phyloP scores from a whole-genome alignment of 2,797 vertebrate species.

The Microhierax caerulescens region DNA sequence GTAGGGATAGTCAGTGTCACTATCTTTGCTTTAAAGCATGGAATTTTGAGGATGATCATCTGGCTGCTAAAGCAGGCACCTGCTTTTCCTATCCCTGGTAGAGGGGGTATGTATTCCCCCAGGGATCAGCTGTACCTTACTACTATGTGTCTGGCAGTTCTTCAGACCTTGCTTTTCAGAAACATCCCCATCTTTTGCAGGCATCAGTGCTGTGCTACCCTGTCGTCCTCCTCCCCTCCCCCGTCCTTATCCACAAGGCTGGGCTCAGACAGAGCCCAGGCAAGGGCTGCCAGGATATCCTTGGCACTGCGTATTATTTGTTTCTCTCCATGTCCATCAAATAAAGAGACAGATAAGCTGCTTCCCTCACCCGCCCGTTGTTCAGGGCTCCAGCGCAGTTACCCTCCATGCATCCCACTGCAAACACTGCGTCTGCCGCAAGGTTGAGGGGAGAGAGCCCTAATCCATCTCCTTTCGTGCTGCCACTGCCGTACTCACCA shows the following conservation, averaged over 20 bases:
- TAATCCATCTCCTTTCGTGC: not conserved
- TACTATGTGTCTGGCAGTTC: not conserved
- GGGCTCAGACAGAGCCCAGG: not conserved
- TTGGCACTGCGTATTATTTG: not conserved
- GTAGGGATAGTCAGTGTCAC: not conserved
- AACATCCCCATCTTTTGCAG: not conserved
- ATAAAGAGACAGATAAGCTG: not conserved
- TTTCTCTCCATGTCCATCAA: not conserved
- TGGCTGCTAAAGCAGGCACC: not conserved
- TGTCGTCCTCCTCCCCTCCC: not conserved
- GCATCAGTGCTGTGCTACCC: not conserved
- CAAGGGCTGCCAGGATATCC: not conserved
- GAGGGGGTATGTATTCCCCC: not conserved
- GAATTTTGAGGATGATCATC: not conserved
- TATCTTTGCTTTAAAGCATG: not conserved
- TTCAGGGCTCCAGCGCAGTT: not conserved
- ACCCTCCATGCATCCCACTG: not conserved
- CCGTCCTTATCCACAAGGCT: not conserved
- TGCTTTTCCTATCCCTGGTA: not conserved
- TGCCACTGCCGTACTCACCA: slow-evolving; percentile 83
- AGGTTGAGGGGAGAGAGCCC: not conserved
- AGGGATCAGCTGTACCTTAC: not conserved
- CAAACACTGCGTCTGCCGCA: not conserved
- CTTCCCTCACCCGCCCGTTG: not conserved
- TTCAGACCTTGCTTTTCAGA: not conserved